Conservation (phyloP, 2,888 invertebrate species). For the Eupsilia transversa region DNA sequence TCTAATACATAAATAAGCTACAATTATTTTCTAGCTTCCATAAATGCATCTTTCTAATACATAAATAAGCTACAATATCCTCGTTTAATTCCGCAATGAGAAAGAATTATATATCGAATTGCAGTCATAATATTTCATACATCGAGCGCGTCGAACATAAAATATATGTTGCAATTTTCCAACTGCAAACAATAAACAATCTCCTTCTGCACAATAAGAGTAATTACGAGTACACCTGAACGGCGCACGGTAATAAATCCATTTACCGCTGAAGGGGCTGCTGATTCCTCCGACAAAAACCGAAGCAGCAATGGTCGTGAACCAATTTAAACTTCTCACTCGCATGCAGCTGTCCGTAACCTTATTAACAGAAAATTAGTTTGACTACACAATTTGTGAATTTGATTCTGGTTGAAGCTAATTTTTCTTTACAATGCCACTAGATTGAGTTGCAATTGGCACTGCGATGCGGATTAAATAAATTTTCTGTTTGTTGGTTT, state of each 20-base stretch:
- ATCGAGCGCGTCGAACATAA: constrained; percentile 42
- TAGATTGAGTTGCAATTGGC: constrained; percentile 34
- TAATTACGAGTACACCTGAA: constrained; percentile 85
- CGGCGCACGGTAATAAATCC: constrained; percentile 85
- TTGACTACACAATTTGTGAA: constrained; percentile 67
- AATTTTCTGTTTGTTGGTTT: background rate
- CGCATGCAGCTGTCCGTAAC: constrained; percentile 81
- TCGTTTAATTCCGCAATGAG: constrained; percentile 37
- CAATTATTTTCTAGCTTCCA: background rate
- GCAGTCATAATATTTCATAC: constrained; percentile 64
- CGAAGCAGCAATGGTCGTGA: constrained; percentile 77
- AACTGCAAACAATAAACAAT: constrained; percentile 83
- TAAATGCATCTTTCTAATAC: constrained; percentile 25
- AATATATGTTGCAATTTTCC: constrained; percentile 76
- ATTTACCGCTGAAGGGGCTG: constrained; percentile 85
- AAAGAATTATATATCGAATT: constrained; percentile 51
- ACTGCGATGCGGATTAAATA: background rate
- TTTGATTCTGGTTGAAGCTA: constrained; percentile 46
- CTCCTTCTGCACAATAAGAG: constrained; percentile 81
- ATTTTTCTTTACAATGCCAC: constrained; percentile 50
- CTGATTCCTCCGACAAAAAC: constrained; percentile 86
- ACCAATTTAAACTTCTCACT: constrained; percentile 86
- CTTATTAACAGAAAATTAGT: constrained; percentile 80
- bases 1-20: constrained; percentile 32
- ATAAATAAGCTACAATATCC: constrained; percentile 27